Evolutionary conservation across 2,113 vertebrate genomes (phyloP).

Genomic region (Oryzias javanicus): DNA sequence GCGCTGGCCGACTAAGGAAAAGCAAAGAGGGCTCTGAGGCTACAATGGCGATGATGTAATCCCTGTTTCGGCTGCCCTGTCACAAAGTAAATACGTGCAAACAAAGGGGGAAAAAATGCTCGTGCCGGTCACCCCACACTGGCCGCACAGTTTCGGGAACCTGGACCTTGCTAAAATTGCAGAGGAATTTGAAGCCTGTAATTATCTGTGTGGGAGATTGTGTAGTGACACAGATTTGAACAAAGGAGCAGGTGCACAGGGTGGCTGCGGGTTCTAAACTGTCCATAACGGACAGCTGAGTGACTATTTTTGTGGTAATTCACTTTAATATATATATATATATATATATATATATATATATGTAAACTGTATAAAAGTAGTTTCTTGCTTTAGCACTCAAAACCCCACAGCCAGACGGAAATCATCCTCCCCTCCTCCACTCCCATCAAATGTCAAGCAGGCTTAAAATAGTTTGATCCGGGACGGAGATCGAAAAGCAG

Average conservation of each 20-base stretch:
- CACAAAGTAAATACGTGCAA: constrained; percentile 55
- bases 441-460: constrained; percentile 44
- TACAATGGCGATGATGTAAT: constrained; percentile 76
- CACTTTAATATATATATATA: not conserved
- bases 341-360: no score
- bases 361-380: constrained; percentile 33
- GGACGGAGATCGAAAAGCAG: constrained; percentile 21
- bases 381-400: constrained; percentile 34
- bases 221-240: not conserved
- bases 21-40: constrained; percentile 47
- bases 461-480: constrained; percentile 43
- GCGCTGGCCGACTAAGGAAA: constrained; percentile 44
- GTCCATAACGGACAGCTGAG: not conserved
- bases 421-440: constrained; percentile 58
- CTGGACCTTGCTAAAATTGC: constrained; percentile 47
- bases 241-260: constrained; percentile 40
- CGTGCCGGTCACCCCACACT: constrained; percentile 34
- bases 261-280: constrained; percentile 4
- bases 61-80: constrained; percentile 48
- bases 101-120: constrained; percentile 47
- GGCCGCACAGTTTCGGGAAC: constrained; percentile 41
- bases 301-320: constrained; percentile 10
- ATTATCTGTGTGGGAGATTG: constrained; percentile 37
- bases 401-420: constrained; percentile 55
- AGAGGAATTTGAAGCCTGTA: constrained; percentile 24